These are phyloP conservation scores for Cerceris rybyensis DNA, from an alignment of 2,888 invertebrate species.

Conservation along the genomic window DNA sequence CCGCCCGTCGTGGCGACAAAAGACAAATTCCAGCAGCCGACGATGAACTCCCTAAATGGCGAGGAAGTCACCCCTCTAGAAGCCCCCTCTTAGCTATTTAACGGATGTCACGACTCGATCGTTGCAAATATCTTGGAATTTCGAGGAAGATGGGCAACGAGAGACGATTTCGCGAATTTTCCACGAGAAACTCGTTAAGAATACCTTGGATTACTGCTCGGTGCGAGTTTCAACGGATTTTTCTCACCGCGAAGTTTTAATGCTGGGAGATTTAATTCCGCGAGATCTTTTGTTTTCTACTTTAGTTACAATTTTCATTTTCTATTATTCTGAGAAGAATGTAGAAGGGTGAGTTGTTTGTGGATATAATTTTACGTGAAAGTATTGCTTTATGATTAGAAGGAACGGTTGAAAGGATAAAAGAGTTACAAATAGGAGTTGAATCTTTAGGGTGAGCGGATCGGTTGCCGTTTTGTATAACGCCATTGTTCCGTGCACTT, in stretches of 20 bases:
- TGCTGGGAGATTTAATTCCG: too few species aligned
- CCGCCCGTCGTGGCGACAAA: constrained; percentile 56
- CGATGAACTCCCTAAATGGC: constrained; percentile 61
- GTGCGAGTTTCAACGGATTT: too few species aligned
- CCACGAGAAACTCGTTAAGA: not conserved
- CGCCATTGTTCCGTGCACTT: constrained; percentile 3
- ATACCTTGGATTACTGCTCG: not conserved
- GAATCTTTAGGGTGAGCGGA: too few species aligned
- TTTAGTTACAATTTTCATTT: too few species aligned
- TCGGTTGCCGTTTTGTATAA: not conserved
- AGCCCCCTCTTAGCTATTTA: constrained; percentile 59
- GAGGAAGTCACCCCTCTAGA: constrained; percentile 44
- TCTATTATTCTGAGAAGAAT: too few species aligned
- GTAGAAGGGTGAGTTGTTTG: too few species aligned
- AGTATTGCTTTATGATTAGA: too few species aligned
- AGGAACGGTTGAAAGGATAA: too few species aligned
- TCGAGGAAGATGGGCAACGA: constrained; percentile 9
- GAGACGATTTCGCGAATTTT: not conserved
- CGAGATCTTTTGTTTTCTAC: too few species aligned
- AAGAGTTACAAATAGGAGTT: too few species aligned
- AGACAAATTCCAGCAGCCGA: constrained; percentile 67
- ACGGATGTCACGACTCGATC: constrained; percentile 42
- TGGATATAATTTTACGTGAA: too few species aligned
- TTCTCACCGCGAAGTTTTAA: too few species aligned
- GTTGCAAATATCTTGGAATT: constrained; percentile 51